These are phyloP conservation scores for Strigamia crassipes DNA, from an alignment of 2,888 invertebrate species.

Conservation along the genomic window DNA sequence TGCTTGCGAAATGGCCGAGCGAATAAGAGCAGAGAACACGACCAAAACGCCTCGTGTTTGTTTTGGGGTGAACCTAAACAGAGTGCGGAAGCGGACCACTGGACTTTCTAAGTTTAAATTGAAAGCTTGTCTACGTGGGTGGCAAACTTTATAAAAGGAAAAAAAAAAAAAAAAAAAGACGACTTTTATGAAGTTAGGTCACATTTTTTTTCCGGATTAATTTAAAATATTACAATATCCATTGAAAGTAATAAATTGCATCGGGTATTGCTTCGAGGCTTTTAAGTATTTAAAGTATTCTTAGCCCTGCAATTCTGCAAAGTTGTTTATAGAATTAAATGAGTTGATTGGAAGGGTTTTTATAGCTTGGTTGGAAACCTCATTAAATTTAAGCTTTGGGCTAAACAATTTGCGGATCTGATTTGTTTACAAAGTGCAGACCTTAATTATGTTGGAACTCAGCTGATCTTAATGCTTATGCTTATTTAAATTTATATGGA, in stretches of 20 bases:
- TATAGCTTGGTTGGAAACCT: slow-evolving; percentile 29
- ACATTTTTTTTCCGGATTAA: too few relatives aligned
- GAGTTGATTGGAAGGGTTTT: slow-evolving; percentile 28
- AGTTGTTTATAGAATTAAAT: slow-evolving; percentile 27
- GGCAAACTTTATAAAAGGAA: neutral
- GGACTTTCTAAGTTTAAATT: neutral
- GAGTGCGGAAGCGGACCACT: slow-evolving; percentile 21
- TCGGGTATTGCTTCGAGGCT: neutral
- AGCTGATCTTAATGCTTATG: neutral
- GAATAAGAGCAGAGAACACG: neutral
- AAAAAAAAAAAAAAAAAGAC: too few relatives aligned
- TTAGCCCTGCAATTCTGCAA: neutral
- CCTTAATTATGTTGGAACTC: neutral
- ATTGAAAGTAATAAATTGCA: neutral
- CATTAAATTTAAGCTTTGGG: slow-evolving; percentile 15
- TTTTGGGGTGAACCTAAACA: slow-evolving; percentile 19
- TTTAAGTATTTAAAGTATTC: slow-evolving; percentile 29
- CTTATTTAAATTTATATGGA: slow-evolving; percentile 2
- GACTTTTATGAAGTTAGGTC: too few relatives aligned
- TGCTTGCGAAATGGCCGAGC: neutral
- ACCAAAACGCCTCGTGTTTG: neutral
- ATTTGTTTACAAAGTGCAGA: neutral
- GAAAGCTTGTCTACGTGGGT: slow-evolving; percentile 5
- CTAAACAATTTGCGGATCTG: neutral
- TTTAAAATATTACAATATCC: too few relatives aligned